phyloP scores from a whole-genome alignment of 2,888 invertebrate species.

The Phyto melanocephala region DNA sequence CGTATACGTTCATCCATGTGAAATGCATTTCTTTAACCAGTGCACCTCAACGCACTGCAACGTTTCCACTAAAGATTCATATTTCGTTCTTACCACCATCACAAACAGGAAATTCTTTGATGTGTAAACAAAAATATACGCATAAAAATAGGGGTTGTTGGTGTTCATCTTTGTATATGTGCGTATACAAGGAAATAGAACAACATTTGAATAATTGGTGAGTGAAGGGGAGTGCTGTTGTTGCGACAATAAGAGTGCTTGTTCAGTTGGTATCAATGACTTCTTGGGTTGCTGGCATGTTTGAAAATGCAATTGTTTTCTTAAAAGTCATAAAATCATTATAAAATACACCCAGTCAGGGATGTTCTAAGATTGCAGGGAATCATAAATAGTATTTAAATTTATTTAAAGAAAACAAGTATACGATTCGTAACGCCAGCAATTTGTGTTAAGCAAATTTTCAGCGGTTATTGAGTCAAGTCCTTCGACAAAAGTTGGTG shows the following conservation, averaged over 20 bases:
- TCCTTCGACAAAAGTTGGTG: too few species aligned
- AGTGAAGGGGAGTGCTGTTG: neutral
- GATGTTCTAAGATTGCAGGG: too few species aligned
- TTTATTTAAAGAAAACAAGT: too few species aligned
- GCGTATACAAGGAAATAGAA: neutral
- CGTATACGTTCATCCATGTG: neutral
- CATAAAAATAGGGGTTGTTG: neutral
- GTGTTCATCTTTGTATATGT: neutral
- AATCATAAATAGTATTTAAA: too few species aligned
- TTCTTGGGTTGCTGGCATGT: constrained; percentile 4
- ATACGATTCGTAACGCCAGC: too few species aligned
- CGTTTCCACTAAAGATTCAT: neutral
- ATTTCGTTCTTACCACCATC: neutral
- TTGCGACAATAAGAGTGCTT: neutral
- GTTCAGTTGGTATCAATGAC: constrained; percentile 29
- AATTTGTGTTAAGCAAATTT: too few species aligned
- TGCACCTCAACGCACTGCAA: neutral
- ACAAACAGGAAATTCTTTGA: constrained; percentile 45
- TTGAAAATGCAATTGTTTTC: neutral
- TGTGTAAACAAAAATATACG: constrained; percentile 38
- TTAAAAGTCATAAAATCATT: neutral
- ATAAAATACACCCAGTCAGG: too few species aligned
- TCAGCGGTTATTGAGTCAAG: too few species aligned
- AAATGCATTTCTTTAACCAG: neutral
- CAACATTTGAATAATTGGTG: neutral